Evolutionary conservation across 2,888 invertebrate species (phyloP).

Genomic region (Theodoxus fluviatilis): DNA sequence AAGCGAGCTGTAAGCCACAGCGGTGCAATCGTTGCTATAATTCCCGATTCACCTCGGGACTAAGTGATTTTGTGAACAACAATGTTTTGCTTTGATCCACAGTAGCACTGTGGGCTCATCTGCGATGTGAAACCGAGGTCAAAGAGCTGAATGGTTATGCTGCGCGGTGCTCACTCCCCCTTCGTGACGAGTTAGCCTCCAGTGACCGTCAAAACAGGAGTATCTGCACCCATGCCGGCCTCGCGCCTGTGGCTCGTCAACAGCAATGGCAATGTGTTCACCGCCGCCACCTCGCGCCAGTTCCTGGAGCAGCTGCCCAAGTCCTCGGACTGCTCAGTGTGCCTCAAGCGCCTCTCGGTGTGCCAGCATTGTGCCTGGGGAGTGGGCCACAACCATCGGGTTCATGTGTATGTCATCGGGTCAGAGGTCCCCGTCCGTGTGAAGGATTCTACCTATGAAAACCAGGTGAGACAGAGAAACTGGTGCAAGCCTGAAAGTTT

Average conservation of each 20-base stretch:
- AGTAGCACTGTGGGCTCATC: no score
- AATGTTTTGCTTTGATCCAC: no score
- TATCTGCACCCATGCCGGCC: slow-evolving; percentile 36
- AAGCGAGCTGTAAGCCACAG: no score
- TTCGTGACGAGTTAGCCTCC: no score
- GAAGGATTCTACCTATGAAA: slow-evolving; percentile 89
- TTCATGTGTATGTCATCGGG: slow-evolving; percentile 89
- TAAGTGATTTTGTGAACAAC: no score
- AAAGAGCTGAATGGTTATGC: no score
- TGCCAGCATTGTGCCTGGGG: slow-evolving; percentile 79
- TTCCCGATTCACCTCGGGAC: no score
- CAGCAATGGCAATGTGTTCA: slow-evolving; percentile 87
- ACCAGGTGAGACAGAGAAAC: slow-evolving; percentile 73
- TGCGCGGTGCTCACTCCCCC: no score
- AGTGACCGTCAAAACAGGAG: no score
- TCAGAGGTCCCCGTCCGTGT: slow-evolving; percentile 89
- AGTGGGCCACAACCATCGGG: slow-evolving; percentile 89
- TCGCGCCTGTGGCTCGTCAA: slow-evolving; percentile 73
- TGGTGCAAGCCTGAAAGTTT: no score
- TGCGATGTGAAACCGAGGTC: no score
- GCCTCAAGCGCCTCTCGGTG: slow-evolving; percentile 87
- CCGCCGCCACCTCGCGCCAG: slow-evolving; percentile 79
- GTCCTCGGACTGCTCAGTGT: slow-evolving; percentile 73
- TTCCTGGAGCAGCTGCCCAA: slow-evolving; percentile 88
- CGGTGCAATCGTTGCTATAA: no score